Percentiles rank a stretch among this genome's conserved stretches.
phyloP scores from a whole-genome alignment of 2,888 invertebrate genomes.

The Drosophila siamana region DNA sequence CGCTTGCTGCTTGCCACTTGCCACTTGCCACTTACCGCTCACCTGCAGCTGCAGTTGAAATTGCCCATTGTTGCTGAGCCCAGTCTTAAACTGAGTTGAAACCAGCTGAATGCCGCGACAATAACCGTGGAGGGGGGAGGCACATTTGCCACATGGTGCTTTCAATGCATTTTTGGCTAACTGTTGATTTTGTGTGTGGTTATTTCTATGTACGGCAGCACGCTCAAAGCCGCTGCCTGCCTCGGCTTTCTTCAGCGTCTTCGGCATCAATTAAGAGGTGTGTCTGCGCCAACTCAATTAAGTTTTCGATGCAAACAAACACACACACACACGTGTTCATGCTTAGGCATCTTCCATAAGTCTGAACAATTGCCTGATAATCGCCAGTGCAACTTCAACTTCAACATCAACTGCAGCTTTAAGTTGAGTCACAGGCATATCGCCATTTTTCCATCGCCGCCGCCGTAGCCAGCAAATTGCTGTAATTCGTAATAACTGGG shows the following conservation, averaged over 20 bases:
- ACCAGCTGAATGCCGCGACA: neutral
- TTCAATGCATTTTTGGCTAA: conserved; percentile 62
- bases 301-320: conserved; percentile 36
- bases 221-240: neutral
- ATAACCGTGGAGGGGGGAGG: neutral
- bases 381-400: conserved; percentile 26
- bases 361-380: conserved; percentile 44
- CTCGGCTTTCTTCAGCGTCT: conserved; percentile 25
- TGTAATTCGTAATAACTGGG: conserved; percentile 79
- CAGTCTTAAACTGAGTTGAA: neutral
- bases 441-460: conserved; percentile 47
- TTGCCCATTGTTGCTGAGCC: conserved; percentile 7
- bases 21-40: conserved; percentile 5
- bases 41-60: conserved; percentile 7
- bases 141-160: conserved; percentile 34
- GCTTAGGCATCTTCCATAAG: conserved; percentile 59
- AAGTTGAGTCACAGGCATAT: conserved; percentile 17
- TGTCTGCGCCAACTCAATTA: conserved; percentile 68
- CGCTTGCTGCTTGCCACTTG: conserved; percentile 6
- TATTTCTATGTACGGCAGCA: conserved; percentile 52
- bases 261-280: conserved; percentile 73
- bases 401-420: conserved; percentile 29
- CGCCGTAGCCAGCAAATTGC: conserved; percentile 64
- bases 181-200: conserved; percentile 69
- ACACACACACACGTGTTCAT: conserved; percentile 3